Conservation (phyloP, 2,797 vertebrate species). For the Pangasius djambal region DNA sequence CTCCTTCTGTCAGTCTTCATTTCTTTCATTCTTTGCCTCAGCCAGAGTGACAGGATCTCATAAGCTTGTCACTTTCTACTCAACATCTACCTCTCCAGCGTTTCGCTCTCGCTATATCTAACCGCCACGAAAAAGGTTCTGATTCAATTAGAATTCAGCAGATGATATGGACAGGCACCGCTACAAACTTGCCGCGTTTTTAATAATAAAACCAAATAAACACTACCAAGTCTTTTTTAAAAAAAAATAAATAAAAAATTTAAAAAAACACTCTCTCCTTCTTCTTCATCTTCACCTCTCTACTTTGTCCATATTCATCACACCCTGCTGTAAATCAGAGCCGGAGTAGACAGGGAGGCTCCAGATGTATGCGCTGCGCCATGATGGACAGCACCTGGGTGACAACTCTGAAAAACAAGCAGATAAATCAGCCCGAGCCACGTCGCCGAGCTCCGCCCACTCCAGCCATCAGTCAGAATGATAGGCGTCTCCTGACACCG, state of each 20-base stretch:
- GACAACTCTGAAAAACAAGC: conserved; percentile 47
- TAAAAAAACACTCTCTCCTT: background rate
- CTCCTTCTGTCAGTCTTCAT: conserved; percentile 13
- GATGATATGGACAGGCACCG: background rate
- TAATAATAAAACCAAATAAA: conserved; percentile 2
- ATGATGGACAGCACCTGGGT: conserved; percentile 45
- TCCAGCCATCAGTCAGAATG: conserved; percentile 43
- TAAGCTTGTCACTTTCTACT: background rate
- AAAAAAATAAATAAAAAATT: background rate
- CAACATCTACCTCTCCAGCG: background rate
- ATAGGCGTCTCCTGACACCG: conserved; percentile 33
- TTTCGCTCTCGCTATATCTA: background rate
- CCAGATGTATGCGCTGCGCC: conserved; percentile 19
- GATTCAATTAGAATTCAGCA: background rate
- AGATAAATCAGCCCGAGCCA: conserved; percentile 41
- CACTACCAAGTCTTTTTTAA: background rate
- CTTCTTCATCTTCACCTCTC: background rate
- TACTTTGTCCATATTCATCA: conserved; percentile 11
- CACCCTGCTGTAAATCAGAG: conserved; percentile 44
- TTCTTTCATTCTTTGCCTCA: conserved; percentile 2
- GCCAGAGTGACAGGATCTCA: background rate
- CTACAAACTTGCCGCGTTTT: background rate
- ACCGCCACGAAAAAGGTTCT: background rate
- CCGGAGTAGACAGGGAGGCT: conserved; percentile 30
- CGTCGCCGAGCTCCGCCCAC: conserved; percentile 45